Percentiles rank a stretch among this genome's conserved stretches.
Evolutionary conservation across 1,140 invertebrate genomes (phyloP).

Genomic region (Scylla paramamosain): DNA sequence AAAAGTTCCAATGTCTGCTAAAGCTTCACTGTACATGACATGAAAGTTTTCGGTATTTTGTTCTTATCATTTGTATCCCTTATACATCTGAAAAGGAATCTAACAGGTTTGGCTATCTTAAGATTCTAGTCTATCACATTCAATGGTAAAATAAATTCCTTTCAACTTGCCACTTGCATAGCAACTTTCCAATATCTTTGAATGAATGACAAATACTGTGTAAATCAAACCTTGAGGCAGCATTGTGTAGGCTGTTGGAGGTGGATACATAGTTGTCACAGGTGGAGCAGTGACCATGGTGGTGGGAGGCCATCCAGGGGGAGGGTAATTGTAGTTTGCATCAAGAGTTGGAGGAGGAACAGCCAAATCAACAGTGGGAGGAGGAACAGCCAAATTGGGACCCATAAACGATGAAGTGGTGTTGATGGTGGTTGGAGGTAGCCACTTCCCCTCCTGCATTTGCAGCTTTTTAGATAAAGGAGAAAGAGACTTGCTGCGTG

Average conservation of each 20-base stretch:
- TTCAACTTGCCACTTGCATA: too few relatives aligned
- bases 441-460: constrained; percentile 62
- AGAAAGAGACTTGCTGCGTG: constrained; percentile 53
- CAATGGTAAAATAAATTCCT: too few relatives aligned
- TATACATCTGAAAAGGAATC: too few relatives aligned
- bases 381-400: constrained; percentile 1
- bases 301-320: neutral
- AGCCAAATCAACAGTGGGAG: neutral
- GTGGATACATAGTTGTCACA: neutral
- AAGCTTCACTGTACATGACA: too few relatives aligned
- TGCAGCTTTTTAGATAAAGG: constrained; percentile 52
- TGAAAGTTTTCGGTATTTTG: too few relatives aligned
- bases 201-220: too few relatives aligned
- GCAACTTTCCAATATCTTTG: too few relatives aligned
- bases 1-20: too few relatives aligned
- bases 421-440: constrained; percentile 45
- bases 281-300: neutral
- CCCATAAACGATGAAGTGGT: constrained; percentile 50
- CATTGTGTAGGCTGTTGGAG: neutral
- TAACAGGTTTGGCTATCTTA: too few relatives aligned
- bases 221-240: constrained; percentile 44
- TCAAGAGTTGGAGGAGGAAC: constrained; percentile 21
- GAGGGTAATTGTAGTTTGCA: constrained; percentile 34
- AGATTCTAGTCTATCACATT: too few relatives aligned
- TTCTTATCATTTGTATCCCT: too few relatives aligned